Evolutionary conservation across 2,797 vertebrate species (phyloP).

Genomic region (Holocentrus rufus): DNA sequence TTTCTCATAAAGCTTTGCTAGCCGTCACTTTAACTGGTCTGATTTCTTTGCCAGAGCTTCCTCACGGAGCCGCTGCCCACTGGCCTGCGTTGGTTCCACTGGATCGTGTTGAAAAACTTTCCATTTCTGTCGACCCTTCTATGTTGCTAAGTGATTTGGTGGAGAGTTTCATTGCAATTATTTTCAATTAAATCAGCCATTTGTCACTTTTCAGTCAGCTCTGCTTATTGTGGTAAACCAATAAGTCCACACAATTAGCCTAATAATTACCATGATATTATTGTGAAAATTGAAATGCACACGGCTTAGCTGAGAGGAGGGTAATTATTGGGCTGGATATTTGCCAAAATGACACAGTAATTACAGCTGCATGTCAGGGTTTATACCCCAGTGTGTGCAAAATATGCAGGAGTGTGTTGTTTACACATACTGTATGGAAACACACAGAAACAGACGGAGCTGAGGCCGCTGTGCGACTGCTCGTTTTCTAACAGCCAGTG

Average conservation of each 20-base stretch:
- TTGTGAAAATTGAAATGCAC: conserved; percentile 15
- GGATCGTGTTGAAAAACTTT: neutral
- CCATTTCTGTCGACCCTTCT: neutral
- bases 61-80: no score
- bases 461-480: neutral
- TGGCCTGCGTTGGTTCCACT: neutral
- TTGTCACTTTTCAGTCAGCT: neutral
- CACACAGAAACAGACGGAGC: neutral
- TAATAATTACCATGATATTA: conserved; percentile 15
- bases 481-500: conserved; percentile 14
- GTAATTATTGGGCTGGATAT: conserved; percentile 30
- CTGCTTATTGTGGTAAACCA: conserved; percentile 11
- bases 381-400: neutral
- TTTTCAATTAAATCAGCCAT: neutral
- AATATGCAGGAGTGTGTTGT: neutral
- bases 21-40: neutral
- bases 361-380: conserved; percentile 1
- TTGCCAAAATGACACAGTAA: conserved; percentile 29
- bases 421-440: neutral
- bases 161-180: neutral
- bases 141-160: neutral
- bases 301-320: conserved; percentile 5
- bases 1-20: no score
- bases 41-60: neutral
- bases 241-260: conserved; percentile 33